phyloP scores from a whole-genome alignment of 2,797 vertebrate species.

The Gambelia wislizenii region DNA sequence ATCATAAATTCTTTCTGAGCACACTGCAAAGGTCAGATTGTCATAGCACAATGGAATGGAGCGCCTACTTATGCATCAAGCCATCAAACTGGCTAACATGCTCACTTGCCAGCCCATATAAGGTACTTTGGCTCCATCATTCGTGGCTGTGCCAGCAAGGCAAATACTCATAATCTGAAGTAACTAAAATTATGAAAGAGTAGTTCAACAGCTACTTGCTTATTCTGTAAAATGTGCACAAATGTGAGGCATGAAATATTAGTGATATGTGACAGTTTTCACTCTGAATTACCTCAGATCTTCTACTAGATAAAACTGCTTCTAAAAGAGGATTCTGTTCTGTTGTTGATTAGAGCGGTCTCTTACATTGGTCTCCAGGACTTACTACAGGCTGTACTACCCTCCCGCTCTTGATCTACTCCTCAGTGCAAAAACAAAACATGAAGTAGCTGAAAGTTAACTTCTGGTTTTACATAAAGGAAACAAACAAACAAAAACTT shows the following conservation, averaged over 20 bases:
- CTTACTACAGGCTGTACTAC: background rate
- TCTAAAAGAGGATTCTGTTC: background rate
- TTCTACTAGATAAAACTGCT: background rate
- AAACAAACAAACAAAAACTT: too few relatives aligned
- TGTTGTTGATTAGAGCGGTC: background rate
- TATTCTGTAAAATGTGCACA: background rate
- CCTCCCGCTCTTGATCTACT: background rate
- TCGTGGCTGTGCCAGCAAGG: background rate
- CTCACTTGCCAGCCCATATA: background rate
- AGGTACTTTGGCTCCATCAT: background rate
- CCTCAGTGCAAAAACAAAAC: too few relatives aligned
- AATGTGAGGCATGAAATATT: background rate
- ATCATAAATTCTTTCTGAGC: slow-evolving; percentile 9
- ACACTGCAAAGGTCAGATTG: slow-evolving; percentile 23
- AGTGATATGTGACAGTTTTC: background rate
- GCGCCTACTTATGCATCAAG: slow-evolving; percentile 35
- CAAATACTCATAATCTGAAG: slow-evolving; percentile 26
- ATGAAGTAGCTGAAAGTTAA: too few relatives aligned
- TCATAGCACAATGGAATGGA: slow-evolving; percentile 9
- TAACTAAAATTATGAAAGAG: background rate
- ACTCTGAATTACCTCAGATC: background rate
- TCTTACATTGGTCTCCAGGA: background rate
- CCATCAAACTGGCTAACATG: slow-evolving; percentile 19
- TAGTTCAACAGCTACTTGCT: slow-evolving; percentile 5
- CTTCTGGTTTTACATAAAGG: too few relatives aligned